Evolutionary conservation across 37 sponge, comb jelly and placozoan genomes (phyloP), one percentile per base, ranked within the genome.

Genomic region (Halisarca cf. caerulea): DNA sequence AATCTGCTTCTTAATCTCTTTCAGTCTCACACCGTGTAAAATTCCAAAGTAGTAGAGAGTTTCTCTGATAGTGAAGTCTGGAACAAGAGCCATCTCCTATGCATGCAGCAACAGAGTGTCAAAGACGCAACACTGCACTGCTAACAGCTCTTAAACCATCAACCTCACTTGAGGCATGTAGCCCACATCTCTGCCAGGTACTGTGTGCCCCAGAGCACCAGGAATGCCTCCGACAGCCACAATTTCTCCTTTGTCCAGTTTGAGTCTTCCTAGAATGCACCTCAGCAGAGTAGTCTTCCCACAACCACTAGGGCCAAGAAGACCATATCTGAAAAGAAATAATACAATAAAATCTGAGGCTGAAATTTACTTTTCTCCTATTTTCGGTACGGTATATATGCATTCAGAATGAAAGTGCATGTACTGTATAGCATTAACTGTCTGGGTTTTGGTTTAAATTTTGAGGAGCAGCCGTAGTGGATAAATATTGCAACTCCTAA

Each of bases 211-310:
- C 5, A 60, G 32, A 0, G 95, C 54, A 0, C 88, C 87, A 33
- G 95, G 95, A 27, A 88, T 42, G 20, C 70, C 59, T 3, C 92
- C 95, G 17, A 95, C 74, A 25, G 84, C 88, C 20, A 20, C 57
- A 28, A 95, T 73, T 1, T 38, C 18, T 0, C 95, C 95, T 17
- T 36, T 69, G 58, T 61, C 66, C 37, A 87, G 72, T 9, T 73
- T 80, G n/a, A 95, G 90, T 23, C 86, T 80, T 24, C 95, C 95
- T 32, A 95, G 86, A 34, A 89, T 84, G 80, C 95, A 95, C 36
- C 88, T 82, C 28, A 95, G 80, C n/a, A 95, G 90, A 20, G 95
- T 95, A 11, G 95, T 95, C 86, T 95, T 95, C 3, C 95, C 95
- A 78, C 95, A 95, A 2, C 95, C 95, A 84, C 95, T 95, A 28